phyloP scores from a whole-genome alignment of 2,888 invertebrate genomes.

The Agapostemon virescens region DNA sequence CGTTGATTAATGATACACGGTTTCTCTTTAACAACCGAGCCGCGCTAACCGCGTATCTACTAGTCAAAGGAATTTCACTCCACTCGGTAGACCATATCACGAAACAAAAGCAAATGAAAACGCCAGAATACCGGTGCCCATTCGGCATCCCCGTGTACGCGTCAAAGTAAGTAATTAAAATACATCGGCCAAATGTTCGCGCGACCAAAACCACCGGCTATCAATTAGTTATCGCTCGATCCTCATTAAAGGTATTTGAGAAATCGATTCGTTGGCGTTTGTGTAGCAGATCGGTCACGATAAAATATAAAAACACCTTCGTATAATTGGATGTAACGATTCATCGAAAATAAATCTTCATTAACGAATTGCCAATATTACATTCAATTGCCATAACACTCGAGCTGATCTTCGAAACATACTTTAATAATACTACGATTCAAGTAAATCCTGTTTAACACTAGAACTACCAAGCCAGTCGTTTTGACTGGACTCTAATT shows the following conservation, averaged over 20 bases:
- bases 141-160: slow-evolving; percentile 17
- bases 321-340: slow-evolving; percentile 4
- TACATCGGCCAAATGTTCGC: not conserved
- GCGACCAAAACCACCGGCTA: not conserved
- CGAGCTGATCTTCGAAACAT: too few species aligned
- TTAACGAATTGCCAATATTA: not conserved
- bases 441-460: too few species aligned
- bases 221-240: slow-evolving; percentile 30
- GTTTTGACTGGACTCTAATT: too few species aligned
- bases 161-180: slow-evolving; percentile 36
- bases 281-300: not conserved
- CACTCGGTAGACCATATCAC: not conserved
- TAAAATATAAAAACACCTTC: not conserved
- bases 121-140: not conserved
- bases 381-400: not conserved
- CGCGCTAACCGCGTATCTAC: slow-evolving; percentile 36
- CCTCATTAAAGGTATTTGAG: slow-evolving; percentile 20
- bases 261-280: slow-evolving; percentile 11
- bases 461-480: too few species aligned
- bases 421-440: not conserved
- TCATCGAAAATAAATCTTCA: slow-evolving; percentile 1
- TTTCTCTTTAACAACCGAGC: slow-evolving; percentile 24
- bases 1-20: slow-evolving; percentile 54
- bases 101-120: slow-evolving; percentile 30
- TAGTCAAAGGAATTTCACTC: slow-evolving; percentile 12